Base-by-base conservation (phyloP, 2,888 invertebrate species). In the Tipula confusa region DNA sequence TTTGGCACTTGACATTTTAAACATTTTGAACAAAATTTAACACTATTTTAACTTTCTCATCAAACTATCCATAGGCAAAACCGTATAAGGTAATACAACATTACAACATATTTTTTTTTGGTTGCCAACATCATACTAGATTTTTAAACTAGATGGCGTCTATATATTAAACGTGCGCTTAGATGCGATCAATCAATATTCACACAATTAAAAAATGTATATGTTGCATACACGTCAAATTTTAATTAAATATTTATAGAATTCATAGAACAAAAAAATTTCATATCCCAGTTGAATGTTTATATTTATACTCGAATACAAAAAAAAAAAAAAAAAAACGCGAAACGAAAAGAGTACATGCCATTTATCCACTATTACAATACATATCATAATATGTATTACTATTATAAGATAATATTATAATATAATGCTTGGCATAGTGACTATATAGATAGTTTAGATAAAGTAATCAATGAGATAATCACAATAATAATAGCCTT, bases 401-500 rank as follows among this genome's bases (percentile, higher is more conserved):
- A 64, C 24, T 64, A 64, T 64, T 64, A 64, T 24, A 24, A 64
- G 43, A 43, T 43, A 43, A 43, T 24, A 24, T 43, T 24, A 24
- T 43, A 36, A 36, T 43, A 15, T 43, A 43, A 15, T 43, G 43
- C 15, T 43, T 64, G 24, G 64, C 64, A 24, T 64, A 64, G 64
- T 64, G 64, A 64, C 24, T 64, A 43, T 15, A 36, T n/a, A 43
- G 13, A 64, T 64, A 64, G 64, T 64, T 64, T 64, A 64, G 64
- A 64, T 64, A 24, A 64, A 64, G 64, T 64, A 64, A 64, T 64
- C 64, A 64, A 64, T 64, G 64, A 64, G 64, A 64, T 64, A 64
- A 64, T 64, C 64, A 64, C 64, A 64, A 64, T 64, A 64, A 64
- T 64, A 64, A 64, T 64, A 64, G 64, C 64, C 64, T 64, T 64